Base-by-base conservation (phyloP, 1,140 invertebrate species). In the Leptinotarsa lineolata region DNA sequence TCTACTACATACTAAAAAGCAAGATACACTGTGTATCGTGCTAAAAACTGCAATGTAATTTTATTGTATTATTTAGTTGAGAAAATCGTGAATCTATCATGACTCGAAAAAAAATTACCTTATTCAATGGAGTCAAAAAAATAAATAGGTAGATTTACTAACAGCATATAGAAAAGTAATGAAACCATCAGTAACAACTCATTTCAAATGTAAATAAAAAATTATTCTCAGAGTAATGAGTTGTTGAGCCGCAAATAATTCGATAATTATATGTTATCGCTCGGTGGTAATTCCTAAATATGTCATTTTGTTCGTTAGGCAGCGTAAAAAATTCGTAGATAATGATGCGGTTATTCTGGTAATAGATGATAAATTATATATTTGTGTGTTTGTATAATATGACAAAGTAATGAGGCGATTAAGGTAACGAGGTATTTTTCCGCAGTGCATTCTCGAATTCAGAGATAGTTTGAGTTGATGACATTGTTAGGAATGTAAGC, bases 301-400 rank as follows among this genome's bases (percentile, higher is more conserved):
- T 30, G 21, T 22, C n/a, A 20, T 64, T 64, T 64, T 22, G 20
- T 30, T 64, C 61, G 24, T 22, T 22, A 64, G 15, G 3, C 16
- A 15, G 22, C 15, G 20, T 64, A 64, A 64, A 63, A 64, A 64
- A 22, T 64, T 64, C 13, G 15, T 0, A 22, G 61, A 64, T 64
- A 64, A 64, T 64, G 24, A 64, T 64, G 61, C 24, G 61, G 24
- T 64, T 64, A 64, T 21, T 15, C n/a, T 22, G n/a, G 24, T 64
- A 30, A 30, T 64, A 6, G 21, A 22, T 64, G 61, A 64, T 21
- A 64, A 64, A 64, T 64, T 64, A 30, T 64, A 64, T 64, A n/a
- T 64, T 30, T 64, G 61, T 30, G 24, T 22, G 20, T 64, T 64
- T 64, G 48, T 54, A 54, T 54, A 13, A 54, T 54, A 54, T 18